These are phyloP conservation scores for Jordanella pulchra DNA, from an alignment of 2,797 vertebrate genomes.

Conservation along the genomic window DNA sequence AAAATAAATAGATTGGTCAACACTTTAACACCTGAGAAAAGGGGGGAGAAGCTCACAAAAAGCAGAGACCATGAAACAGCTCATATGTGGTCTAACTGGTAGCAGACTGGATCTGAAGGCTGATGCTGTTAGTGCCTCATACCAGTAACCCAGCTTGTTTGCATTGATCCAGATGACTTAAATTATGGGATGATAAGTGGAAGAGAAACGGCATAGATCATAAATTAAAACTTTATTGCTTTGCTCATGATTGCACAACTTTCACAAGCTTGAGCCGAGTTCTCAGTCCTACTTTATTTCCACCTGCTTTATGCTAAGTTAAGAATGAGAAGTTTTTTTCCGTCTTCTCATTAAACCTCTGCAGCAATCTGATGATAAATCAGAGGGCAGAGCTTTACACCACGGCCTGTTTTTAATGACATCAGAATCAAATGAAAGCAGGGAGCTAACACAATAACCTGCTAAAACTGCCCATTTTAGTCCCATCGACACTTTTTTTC, in stretches of 20 bases:
- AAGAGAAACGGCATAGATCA: background rate
- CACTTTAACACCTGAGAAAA: too few species aligned
- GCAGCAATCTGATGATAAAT: background rate
- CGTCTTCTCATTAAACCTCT: slow-evolving; percentile 5
- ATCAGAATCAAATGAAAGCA: background rate
- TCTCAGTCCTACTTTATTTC: background rate
- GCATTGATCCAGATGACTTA: too few species aligned
- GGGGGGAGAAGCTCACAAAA: too few species aligned
- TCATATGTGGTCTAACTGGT: background rate
- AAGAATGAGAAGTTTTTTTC: slow-evolving; percentile 14
- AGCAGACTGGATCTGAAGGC: background rate
- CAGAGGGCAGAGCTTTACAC: slow-evolving; percentile 9
- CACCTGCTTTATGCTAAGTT: background rate
- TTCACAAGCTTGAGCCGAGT: background rate
- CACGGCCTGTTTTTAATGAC: slow-evolving; percentile 9
- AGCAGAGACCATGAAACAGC: too few species aligned
- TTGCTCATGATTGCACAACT: background rate
- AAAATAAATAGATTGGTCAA: too few species aligned
- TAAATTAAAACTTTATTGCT: background rate
- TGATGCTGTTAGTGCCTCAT: background rate
- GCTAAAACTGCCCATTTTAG: background rate
- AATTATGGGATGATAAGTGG: background rate
- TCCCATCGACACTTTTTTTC: background rate
- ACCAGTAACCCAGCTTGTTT: too few species aligned
- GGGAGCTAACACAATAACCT: background rate